Conservation (phyloP, 2,113 vertebrate species). For the Nerophis lumbriciformis region DNA sequence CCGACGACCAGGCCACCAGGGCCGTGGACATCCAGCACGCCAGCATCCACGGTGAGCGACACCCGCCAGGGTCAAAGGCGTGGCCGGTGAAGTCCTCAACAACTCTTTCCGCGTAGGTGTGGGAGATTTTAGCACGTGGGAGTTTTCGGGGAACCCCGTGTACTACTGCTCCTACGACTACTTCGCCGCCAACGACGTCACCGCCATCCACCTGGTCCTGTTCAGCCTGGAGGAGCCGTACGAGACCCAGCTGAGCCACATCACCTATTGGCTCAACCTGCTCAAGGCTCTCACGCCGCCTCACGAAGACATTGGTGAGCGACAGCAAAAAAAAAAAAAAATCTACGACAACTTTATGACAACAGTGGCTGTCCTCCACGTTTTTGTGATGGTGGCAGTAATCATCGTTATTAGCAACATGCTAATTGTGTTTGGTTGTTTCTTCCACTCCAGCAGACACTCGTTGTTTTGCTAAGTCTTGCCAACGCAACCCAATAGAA, state of each 20-base stretch:
- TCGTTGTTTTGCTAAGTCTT: too few species aligned
- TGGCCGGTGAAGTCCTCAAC: neutral
- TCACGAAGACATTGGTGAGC: conserved; percentile 85
- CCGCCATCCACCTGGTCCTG: conserved; percentile 84
- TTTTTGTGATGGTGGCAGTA: too few species aligned
- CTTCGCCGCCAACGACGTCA: conserved; percentile 90
- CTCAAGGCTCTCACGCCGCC: conserved; percentile 86
- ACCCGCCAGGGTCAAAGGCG: neutral
- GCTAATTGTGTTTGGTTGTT: too few species aligned
- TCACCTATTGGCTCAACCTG: conserved; percentile 95
- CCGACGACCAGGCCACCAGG: conserved; percentile 85
- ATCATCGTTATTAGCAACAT: too few species aligned
- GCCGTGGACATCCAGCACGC: conserved; percentile 86
- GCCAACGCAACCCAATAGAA: too few species aligned
- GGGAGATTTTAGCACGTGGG: conserved; percentile 95
- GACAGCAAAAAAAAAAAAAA: neutral
- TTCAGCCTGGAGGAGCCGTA: conserved; percentile 96
- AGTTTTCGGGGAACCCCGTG: conserved; percentile 95
- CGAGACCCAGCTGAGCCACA: conserved; percentile 91
- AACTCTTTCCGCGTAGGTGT: conserved; percentile 70
- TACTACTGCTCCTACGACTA: conserved; percentile 95
- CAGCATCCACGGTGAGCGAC: conserved; percentile 76
- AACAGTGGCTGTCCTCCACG: too few species aligned
- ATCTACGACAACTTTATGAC: neutral
- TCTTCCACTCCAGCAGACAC: too few species aligned